These are phyloP conservation scores for Percopsis omiscomaycus DNA, from an alignment of 2,797 vertebrate genomes.

Conservation along the genomic window DNA sequence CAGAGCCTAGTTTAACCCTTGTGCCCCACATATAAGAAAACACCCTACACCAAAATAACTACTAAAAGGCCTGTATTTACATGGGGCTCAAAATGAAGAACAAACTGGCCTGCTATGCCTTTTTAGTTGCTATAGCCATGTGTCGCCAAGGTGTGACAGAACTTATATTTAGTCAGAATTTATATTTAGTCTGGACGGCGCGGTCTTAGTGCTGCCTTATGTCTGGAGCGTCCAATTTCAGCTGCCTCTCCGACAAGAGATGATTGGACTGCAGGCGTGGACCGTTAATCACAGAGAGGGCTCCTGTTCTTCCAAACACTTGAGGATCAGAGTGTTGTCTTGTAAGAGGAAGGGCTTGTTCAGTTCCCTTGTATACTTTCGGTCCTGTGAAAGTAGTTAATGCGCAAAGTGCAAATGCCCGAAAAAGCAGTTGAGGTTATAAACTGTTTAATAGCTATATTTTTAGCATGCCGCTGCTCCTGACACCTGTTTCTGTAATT, in stretches of 20 bases:
- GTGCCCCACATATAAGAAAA: neutral
- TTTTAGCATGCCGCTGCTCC: slow-evolving; percentile 34
- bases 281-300: slow-evolving; percentile 1
- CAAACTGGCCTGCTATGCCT: neutral
- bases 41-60: neutral
- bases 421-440: slow-evolving; percentile 55
- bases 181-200: slow-evolving; percentile 68
- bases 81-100: neutral
- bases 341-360: slow-evolving; percentile 15
- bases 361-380: slow-evolving; percentile 3
- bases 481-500: slow-evolving; percentile 63
- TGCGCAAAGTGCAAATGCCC: slow-evolving; percentile 36
- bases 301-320: slow-evolving; percentile 2
- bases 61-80: neutral
- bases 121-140: slow-evolving; percentile 24
- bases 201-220: slow-evolving; percentile 20
- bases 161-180: slow-evolving; percentile 72
- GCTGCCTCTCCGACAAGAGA: slow-evolving; percentile 21
- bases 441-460: slow-evolving; percentile 40
- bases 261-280: slow-evolving; percentile 17
- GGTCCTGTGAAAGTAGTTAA: slow-evolving; percentile 35
- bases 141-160: slow-evolving; percentile 35
- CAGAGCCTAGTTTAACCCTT: too few relatives aligned
- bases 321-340: neutral
- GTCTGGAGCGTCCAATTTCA: slow-evolving; percentile 61